phyloP scores from a whole-genome alignment of 2,113 vertebrate genomes.

The Stomatorhinus ivindoensis region DNA sequence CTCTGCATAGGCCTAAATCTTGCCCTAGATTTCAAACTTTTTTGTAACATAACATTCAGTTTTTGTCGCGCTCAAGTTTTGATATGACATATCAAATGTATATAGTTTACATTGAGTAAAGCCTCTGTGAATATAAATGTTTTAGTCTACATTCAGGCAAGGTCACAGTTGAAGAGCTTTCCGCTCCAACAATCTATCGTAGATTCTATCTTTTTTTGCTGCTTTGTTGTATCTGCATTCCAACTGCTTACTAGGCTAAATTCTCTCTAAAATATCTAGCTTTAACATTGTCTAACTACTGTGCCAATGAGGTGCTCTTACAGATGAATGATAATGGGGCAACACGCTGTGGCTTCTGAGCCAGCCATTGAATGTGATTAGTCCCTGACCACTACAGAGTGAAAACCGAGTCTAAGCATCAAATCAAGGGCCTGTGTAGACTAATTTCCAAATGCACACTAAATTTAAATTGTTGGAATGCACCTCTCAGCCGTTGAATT shows the following conservation, averaged over 20 bases:
- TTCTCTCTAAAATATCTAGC: conserved; percentile 55
- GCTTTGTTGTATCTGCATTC: conserved; percentile 64
- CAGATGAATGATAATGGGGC: conserved; percentile 69
- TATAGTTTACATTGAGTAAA: too few relatives aligned
- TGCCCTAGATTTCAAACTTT: not conserved
- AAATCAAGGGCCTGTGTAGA: not conserved
- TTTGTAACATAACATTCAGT: too few relatives aligned
- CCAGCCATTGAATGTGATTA: conserved; percentile 65
- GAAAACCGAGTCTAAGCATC: conserved; percentile 37
- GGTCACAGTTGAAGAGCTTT: conserved; percentile 48
- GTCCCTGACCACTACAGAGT: conserved; percentile 54
- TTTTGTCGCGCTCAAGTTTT: too few relatives aligned
- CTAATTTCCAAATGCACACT: not conserved
- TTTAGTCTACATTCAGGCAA: conserved; percentile 55
- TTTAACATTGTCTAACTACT: conserved; percentile 69
- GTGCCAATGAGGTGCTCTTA: conserved; percentile 65
- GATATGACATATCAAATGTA: too few relatives aligned
- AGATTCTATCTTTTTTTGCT: conserved; percentile 53
- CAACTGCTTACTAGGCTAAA: conserved; percentile 66
- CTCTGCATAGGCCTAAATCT: not conserved
- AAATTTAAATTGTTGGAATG: not conserved
- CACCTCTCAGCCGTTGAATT: not conserved
- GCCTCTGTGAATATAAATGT: conserved; percentile 52
- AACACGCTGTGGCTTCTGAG: conserved; percentile 58
- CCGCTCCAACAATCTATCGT: conserved; percentile 32